Evolutionary conservation across 2,113 vertebrate species (phyloP).

Genomic region (Chlorodrepanis virens): DNA sequence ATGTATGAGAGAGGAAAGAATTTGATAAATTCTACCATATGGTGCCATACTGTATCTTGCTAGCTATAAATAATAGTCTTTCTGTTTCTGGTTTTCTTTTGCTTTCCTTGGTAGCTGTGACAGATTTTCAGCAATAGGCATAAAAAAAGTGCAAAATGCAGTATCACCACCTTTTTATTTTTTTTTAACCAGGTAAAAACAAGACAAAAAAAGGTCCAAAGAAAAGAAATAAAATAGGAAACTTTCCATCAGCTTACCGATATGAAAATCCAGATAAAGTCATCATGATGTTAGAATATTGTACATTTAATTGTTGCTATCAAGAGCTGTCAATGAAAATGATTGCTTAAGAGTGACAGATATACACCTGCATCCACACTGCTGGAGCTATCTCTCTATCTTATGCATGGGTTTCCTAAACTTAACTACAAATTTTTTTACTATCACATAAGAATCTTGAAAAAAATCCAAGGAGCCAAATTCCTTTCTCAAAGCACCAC

Average conservation of each 20-base stretch:
- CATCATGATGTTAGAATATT: background rate
- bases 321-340: background rate
- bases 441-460: background rate
- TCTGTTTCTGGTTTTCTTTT: slow-evolving; percentile 60
- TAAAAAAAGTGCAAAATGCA: slow-evolving; percentile 34
- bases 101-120: slow-evolving; percentile 53
- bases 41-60: slow-evolving; percentile 63
- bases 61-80: slow-evolving; percentile 69
- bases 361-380: background rate
- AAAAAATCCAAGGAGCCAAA: background rate
- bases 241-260: background rate
- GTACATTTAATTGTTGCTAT: background rate
- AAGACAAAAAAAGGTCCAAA: background rate
- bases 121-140: slow-evolving; percentile 44
- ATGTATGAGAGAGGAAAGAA: slow-evolving; percentile 40
- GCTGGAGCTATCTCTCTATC: background rate
- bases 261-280: background rate
- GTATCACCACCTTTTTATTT: background rate
- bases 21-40: slow-evolving; percentile 68
- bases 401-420: background rate
- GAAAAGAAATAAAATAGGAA: background rate
- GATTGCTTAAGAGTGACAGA: background rate
- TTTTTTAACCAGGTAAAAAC: background rate
- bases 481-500: background rate
- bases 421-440: background rate